Percentiles rank a stretch among this genome's conserved stretches.
phyloP scores from a whole-genome alignment of 2,888 invertebrate genomes.

The Ormyrus thymus region DNA sequence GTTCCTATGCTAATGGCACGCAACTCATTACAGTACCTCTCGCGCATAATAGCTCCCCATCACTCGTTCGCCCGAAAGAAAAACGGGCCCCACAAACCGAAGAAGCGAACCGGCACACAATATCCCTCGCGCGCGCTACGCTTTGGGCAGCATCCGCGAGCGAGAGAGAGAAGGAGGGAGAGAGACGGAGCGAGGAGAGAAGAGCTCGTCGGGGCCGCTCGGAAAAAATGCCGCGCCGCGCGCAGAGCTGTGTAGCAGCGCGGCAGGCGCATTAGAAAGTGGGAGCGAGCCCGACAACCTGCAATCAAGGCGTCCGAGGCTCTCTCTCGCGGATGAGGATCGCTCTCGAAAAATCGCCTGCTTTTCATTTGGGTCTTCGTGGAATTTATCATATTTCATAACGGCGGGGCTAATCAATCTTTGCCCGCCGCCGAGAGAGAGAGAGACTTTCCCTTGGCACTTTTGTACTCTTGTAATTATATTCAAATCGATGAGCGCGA shows the following conservation, averaged over 20 bases:
- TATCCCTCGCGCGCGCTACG: not conserved
- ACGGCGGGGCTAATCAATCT: slow-evolving; percentile 50
- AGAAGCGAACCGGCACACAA: not conserved
- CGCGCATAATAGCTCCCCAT: slow-evolving; percentile 5
- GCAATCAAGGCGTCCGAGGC: slow-evolving; percentile 63
- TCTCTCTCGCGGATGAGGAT: slow-evolving; percentile 37
- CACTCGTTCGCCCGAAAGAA: slow-evolving; percentile 25
- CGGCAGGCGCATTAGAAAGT: slow-evolving; percentile 67
- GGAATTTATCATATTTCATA: slow-evolving; percentile 54
- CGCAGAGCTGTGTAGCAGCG: not conserved
- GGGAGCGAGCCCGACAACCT: slow-evolving; percentile 63
- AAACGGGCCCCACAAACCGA: not conserved
- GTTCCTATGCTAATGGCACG: slow-evolving; percentile 56
- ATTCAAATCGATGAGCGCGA: slow-evolving; percentile 45
- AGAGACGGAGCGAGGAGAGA: slow-evolving; percentile 7
- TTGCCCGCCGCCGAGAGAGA: not conserved
- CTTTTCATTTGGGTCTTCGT: slow-evolving; percentile 52
- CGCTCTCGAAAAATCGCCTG: slow-evolving; percentile 51
- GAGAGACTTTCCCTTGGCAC: slow-evolving; percentile 42
- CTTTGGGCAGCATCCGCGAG: no score
- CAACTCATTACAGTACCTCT: slow-evolving; percentile 31
- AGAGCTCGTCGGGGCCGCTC: not conserved
- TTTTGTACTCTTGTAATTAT: slow-evolving; percentile 50
- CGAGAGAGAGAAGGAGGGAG: not conserved
- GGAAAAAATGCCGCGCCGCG: no score